Evolutionary conservation across 2,888 invertebrate species (phyloP).

Genomic region (Ennomos erosarius): DNA sequence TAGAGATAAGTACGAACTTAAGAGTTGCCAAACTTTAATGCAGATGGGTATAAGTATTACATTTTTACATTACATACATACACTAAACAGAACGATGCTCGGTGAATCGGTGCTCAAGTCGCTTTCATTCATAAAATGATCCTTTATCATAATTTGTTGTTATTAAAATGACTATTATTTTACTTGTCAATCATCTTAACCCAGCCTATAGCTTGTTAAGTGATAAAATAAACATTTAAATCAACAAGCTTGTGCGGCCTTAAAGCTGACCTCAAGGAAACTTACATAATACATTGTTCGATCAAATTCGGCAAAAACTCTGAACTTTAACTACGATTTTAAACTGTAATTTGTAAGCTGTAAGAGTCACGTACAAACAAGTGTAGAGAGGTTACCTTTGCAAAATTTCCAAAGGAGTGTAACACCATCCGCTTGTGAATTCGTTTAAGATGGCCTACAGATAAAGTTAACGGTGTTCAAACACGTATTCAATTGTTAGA

Average conservation of each 20-base stretch:
- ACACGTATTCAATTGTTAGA: constrained; percentile 41
- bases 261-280: constrained; percentile 36
- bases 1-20: too few relatives aligned
- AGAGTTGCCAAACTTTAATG: too few relatives aligned
- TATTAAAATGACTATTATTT: too few relatives aligned
- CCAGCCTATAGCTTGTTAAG: constrained; percentile 3
- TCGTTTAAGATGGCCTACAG: constrained; percentile 63
- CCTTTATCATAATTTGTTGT: too few relatives aligned
- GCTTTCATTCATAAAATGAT: too few relatives aligned
- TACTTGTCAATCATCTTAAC: constrained; percentile 18
- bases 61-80: too few relatives aligned
- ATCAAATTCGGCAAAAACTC: constrained; percentile 20
- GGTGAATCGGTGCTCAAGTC: too few relatives aligned
- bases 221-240: constrained; percentile 31
- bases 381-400: constrained; percentile 28
- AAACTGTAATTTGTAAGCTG: constrained; percentile 5
- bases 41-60: too few relatives aligned
- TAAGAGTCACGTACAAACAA: constrained; percentile 21
- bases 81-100: too few relatives aligned
- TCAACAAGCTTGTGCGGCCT: constrained; percentile 22
- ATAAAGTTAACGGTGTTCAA: constrained; percentile 54
- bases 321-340: constrained; percentile 10
- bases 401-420: constrained; percentile 47
- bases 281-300: constrained; percentile 40
- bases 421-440: constrained; percentile 54